phyloP scores from a whole-genome alignment of 1,140 invertebrate species.

The Ectropis grisescens region DNA sequence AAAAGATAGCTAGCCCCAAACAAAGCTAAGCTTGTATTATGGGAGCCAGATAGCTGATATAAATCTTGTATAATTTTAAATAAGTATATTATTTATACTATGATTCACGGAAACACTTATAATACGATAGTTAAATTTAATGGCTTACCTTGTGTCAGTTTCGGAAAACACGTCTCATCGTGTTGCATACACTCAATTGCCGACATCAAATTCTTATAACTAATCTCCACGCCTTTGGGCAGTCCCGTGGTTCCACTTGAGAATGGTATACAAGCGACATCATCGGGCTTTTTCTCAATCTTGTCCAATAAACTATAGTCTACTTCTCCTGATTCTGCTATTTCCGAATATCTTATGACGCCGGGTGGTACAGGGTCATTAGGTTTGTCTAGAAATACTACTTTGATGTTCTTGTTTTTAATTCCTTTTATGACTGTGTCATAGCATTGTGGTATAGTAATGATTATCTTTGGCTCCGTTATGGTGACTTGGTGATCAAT shows the following conservation, averaged over 20 bases:
- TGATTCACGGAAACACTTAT: too few species aligned
- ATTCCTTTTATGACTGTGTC: constrained; percentile 40
- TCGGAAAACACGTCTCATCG: constrained; percentile 23
- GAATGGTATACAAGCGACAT: constrained; percentile 75
- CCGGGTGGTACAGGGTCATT: constrained; percentile 43
- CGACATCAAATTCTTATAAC: constrained; percentile 81
- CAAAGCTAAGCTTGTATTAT: too few species aligned
- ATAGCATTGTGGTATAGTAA: constrained; percentile 72
- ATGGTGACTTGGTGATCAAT: constrained; percentile 76
- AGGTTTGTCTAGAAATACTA: constrained; percentile 40
- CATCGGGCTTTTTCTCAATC: constrained; percentile 45
- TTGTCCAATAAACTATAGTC: constrained; percentile 39
- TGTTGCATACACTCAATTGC: constrained; percentile 67
- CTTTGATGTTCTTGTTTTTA: constrained; percentile 50
- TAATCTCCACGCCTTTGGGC: constrained; percentile 92
- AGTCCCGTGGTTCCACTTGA: constrained; percentile 92
- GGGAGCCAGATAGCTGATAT: too few species aligned
- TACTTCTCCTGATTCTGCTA: constrained; percentile 48
- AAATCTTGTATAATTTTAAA: too few species aligned
- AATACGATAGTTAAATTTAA: too few species aligned
- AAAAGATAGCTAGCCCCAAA: too few species aligned
- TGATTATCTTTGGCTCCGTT: constrained; percentile 72
- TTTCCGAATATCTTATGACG: constrained; percentile 63
- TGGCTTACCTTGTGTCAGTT: constrained; percentile 32
- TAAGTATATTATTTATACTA: too few species aligned